Base-by-base conservation (phyloP, 2,888 invertebrate species). In the Protodeltote pygarga region DNA sequence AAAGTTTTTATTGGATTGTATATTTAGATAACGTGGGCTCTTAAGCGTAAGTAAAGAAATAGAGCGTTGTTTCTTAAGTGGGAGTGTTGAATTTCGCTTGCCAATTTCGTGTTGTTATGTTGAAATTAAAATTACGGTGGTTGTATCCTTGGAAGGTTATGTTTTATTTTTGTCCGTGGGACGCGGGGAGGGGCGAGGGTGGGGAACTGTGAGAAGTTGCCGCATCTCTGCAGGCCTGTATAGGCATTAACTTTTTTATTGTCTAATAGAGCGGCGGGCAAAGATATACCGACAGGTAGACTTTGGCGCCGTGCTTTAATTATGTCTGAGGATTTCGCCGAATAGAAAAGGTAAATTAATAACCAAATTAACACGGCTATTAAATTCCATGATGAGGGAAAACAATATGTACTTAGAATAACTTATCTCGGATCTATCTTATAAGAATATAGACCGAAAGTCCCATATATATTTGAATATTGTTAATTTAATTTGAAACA, bases 91-190 rank as follows among this genome's bases (percentile, higher is more conserved):
- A 49, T 70, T 75, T 86, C 33, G 62, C 53, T 62, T 76, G 76
- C 52, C 13, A 58, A 40, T 50, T 40, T 38, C 35, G 37, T 39
- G 58, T 57, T 64, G 67, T 75, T 77, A 73, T 60, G 82, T 82
- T 73, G 65, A 75, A 76, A 81, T 79, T 81, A 66, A 87, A 84
- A 87, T 87, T 87, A 89, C 84, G 85, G 77, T 84, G 86, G 84
- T 90, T 87, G 90, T 89, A 92, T 90, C 91, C 91, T 90, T 91
- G 88, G 85, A 88, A 89, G 88, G 89, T 90, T 90, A 75, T 85
- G 82, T 91, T 90, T 86, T 89, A 83, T 87, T 88, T 87, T 85
- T 78, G 73, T 79, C 69, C 50, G 72, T 52, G 64, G 61, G 37
- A 74, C 53, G 71, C 71, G 59, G 66, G 48, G 75, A 65, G 71